Percentiles rank a stretch among this genome's conserved stretches.
Conservation (phyloP, 2,888 invertebrate genomes). For the Pseudoips prasinana region DNA sequence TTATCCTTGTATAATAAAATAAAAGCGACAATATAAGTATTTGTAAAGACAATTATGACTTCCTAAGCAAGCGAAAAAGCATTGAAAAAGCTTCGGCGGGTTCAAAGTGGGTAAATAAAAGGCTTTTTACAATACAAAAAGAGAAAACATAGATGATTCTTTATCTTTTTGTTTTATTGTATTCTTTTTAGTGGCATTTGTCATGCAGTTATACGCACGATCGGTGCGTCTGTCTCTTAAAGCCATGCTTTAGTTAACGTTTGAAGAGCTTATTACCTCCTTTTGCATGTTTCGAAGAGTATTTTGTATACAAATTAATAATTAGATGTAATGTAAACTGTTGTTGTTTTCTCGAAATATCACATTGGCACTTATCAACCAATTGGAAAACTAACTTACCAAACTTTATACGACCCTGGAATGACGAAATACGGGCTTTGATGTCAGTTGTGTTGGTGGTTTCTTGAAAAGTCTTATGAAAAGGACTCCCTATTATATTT, state of each 20-base stretch:
- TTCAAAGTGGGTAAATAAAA: slow-evolving; percentile 26
- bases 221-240: slow-evolving; percentile 15
- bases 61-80: slow-evolving; percentile 37
- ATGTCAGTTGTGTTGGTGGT: no score
- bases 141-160: slow-evolving; percentile 24
- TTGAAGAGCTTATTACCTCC: no score
- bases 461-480: no score
- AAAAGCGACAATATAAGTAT: slow-evolving; percentile 37
- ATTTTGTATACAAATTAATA: no score
- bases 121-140: slow-evolving; percentile 25
- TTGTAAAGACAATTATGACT: slow-evolving; percentile 46
- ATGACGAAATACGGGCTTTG: no score
- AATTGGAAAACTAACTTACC: no score
- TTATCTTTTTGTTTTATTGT: slow-evolving; percentile 30
- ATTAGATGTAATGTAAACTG: no score
- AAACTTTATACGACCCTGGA: no score
- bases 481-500: no score
- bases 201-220: slow-evolving; percentile 26
- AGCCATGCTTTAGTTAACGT: slow-evolving; percentile 2
- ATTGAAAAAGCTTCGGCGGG: slow-evolving; percentile 36
- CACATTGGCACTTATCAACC: no score
- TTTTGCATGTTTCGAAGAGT: no score
- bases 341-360: no score
- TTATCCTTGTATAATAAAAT: slow-evolving; percentile 43
- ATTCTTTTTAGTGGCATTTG: slow-evolving; percentile 28